Evolutionary conservation across 2,888 invertebrate genomes (phyloP).

Genomic region (Sphinx pinastri): DNA sequence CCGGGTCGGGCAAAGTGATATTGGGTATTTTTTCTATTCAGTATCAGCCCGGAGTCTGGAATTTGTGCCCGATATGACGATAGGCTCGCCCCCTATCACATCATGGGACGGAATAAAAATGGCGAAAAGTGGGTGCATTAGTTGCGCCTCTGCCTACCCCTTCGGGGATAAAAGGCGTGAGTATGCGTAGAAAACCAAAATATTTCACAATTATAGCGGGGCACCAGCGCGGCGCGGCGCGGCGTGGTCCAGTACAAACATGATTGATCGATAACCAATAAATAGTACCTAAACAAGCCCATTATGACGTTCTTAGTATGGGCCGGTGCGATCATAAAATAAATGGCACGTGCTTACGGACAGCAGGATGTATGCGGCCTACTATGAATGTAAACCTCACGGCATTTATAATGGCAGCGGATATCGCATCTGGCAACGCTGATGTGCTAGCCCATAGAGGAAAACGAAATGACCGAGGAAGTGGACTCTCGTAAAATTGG

Average conservation of each 20-base stretch:
- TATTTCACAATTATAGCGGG: neutral
- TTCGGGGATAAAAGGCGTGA: no score
- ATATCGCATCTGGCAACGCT: constrained; percentile 66
- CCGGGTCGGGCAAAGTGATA: no score
- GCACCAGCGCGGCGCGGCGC: no score
- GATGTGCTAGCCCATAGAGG: constrained; percentile 52
- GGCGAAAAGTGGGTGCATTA: no score
- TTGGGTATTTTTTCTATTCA: no score
- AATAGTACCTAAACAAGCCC: constrained; percentile 36
- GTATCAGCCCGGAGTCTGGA: no score
- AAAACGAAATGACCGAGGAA: constrained; percentile 67
- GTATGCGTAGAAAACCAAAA: no score
- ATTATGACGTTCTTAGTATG: constrained; percentile 40
- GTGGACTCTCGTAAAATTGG: constrained; percentile 54
- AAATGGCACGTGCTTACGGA: constrained; percentile 65
- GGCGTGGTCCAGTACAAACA: constrained; percentile 12
- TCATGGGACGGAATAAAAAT: no score
- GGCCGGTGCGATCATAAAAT: constrained; percentile 56
- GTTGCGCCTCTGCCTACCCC: no score
- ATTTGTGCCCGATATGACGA: no score
- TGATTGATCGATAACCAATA: constrained; percentile 42
- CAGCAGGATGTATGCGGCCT: constrained; percentile 66
- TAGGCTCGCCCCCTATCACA: no score
- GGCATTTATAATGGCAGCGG: constrained; percentile 59
- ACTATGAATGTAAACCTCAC: constrained; percentile 62